Base-by-base conservation (phyloP, 2,888 invertebrate genomes). In the Scaptomyza reducta region DNA sequence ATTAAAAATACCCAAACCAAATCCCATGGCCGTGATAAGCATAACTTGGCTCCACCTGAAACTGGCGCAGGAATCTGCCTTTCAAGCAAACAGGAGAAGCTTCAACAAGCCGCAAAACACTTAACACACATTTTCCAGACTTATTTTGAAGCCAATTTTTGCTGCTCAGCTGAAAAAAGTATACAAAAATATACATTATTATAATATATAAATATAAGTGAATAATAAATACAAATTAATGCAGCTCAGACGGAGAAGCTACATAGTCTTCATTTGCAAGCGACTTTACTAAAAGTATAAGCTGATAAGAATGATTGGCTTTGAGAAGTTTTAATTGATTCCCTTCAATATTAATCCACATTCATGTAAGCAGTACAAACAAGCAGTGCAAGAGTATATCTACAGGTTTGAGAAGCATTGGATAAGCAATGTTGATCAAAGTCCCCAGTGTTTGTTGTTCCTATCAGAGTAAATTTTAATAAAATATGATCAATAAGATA, bases 21-120 rank as follows among this genome's bases (percentile, higher is more conserved):
- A 13, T 33, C 33, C 27, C 62, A 55, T 50, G 35, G 61, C 33
- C 71, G 35, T 27, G 51, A 49, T 63, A 70, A 63, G 45, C 49
- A 64, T 49, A 40, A 10, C 16, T 54, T 57, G 31, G 46, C 41
- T 55, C 25, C 58, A 72, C 41, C 57, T 65, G 64, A 27, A 54
- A 22, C 42, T 27, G 42, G 16, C 16, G 11, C 11, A 42, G 38
- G 14, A 35, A 41, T 33, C 2, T 10, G 18, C 29, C 10, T 14
- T 33, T 31, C 10, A 22, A 47, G 16, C 46, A 27, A 64, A 35
- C 40, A 46, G 40, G 27, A 51, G 35, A 62, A 31, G n/a, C 27
- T n/a, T 13, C 18, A 42, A 18, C 29, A 35, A 44, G n/a, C 25
- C 11, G 10, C 63, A 40, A 55, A n/a, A 16, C 47, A 41, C 33